Conservation (phyloP, 2,888 invertebrate species). For the Ditylenchus weischeri region DNA sequence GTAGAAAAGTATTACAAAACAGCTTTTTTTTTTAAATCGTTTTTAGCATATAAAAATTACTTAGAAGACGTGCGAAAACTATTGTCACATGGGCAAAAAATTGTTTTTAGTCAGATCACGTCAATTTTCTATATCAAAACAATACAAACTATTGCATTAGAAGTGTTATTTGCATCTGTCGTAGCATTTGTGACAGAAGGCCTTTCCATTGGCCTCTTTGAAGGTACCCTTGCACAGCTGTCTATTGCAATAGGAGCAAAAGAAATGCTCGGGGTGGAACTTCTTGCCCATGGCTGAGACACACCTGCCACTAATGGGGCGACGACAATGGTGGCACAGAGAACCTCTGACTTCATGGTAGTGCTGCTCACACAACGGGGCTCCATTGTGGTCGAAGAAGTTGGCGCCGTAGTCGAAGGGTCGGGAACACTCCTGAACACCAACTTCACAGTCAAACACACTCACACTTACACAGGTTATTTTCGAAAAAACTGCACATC, state of each 20-base stretch:
- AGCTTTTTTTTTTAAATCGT: too few species aligned
- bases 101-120: too few species aligned
- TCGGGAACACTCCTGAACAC: slow-evolving; percentile 84
- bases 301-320: slow-evolving; percentile 83
- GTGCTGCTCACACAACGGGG: slow-evolving; percentile 97
- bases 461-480: not conserved
- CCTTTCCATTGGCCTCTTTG: slow-evolving; percentile 97
- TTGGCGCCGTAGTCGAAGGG: slow-evolving; percentile 88
- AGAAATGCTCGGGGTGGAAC: slow-evolving; percentile 99
- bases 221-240: slow-evolving; percentile 98
- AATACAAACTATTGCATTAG: not conserved
- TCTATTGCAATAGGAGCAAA: slow-evolving; percentile 80
- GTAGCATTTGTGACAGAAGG: slow-evolving; percentile 71
- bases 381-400: slow-evolving; percentile 96
- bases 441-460: slow-evolving; percentile 14
- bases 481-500: not conserved
- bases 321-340: slow-evolving; percentile 93
- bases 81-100: too few species aligned
- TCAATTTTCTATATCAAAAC: too few species aligned
- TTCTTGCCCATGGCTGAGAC: slow-evolving; percentile 98
- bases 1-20: too few species aligned
- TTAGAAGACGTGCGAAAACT: too few species aligned
- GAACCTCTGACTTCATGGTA: slow-evolving; percentile 96
- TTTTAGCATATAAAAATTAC: too few species aligned
- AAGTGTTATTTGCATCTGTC: slow-evolving; percentile 7